phyloP scores from a whole-genome alignment of 2,797 vertebrate species.

The Enteromius argenteus region DNA sequence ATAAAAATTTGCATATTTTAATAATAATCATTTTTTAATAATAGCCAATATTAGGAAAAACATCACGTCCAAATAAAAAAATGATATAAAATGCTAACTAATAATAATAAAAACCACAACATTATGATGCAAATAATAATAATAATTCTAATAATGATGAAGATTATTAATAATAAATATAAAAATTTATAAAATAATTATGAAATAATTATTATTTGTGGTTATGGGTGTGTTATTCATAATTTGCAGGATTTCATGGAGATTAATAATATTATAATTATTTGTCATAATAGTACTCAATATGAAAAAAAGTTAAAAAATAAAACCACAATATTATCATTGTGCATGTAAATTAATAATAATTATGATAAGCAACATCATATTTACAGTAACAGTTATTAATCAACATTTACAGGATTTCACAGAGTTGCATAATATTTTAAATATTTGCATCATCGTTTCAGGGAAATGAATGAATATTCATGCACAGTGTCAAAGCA shows the following conservation, averaged over 20 bases:
- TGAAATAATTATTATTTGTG: not conserved
- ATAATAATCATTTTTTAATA: not conserved
- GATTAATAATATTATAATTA: not conserved
- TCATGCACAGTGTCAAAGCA: not conserved
- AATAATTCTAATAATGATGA: not conserved
- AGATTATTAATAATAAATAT: no score
- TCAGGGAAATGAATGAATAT: constrained; percentile 22
- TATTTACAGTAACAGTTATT: not conserved
- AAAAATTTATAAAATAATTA: not conserved
- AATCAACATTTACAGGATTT: constrained; percentile 7
- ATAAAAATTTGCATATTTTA: not conserved
- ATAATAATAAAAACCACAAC: not conserved
- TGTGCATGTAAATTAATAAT: not conserved
- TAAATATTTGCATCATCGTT: constrained; percentile 34
- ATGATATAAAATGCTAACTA: not conserved
- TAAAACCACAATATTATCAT: not conserved
- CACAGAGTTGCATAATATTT: constrained; percentile 15
- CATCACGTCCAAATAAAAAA: not conserved
- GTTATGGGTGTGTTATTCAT: no score
- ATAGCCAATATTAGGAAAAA: not conserved
- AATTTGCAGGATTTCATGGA: not conserved
- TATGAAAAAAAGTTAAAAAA: not conserved
- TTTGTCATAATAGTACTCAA: no score
- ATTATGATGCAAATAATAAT: not conserved
- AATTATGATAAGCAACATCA: not conserved